Conservation (phyloP, 2,888 invertebrate genomes). For the Caenorhabditis sp. region DNA sequence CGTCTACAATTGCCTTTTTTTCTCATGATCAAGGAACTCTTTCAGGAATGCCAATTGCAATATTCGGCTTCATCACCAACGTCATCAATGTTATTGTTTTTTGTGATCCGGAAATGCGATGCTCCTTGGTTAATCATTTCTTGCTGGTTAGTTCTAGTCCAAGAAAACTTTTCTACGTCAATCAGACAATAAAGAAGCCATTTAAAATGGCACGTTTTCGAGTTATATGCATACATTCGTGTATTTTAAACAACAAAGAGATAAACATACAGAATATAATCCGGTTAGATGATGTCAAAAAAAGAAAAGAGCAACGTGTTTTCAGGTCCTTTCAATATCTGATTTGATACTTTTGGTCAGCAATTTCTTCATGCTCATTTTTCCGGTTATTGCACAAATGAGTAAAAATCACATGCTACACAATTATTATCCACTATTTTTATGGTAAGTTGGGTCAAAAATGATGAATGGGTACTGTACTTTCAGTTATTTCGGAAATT, state of each 20-base stretch:
- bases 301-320: neutral
- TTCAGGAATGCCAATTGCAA: conserved; percentile 57
- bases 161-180: neutral
- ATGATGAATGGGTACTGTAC: neutral
- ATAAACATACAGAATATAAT: neutral
- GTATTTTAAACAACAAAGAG: too few relatives aligned
- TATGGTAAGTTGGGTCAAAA: conserved; percentile 45
- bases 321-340: conserved; percentile 58
- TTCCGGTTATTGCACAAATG: conserved; percentile 68
- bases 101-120: conserved; percentile 67
- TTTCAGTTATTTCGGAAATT: neutral
- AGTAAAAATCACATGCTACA: conserved; percentile 55
- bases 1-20: too few relatives aligned
- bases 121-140: conserved; percentile 67
- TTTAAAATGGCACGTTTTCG: neutral
- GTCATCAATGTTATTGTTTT: conserved; percentile 68
- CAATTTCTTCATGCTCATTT: conserved; percentile 70
- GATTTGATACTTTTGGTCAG: conserved; percentile 66
- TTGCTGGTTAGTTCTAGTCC: conserved; percentile 52
- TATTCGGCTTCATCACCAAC: conserved; percentile 67
- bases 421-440: conserved; percentile 61
- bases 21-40: neutral
- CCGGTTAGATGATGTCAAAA: neutral
- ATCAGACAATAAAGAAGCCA: neutral
- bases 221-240: too few relatives aligned